Evolutionary conservation across 2,888 invertebrate genomes (phyloP).

Genomic region (Druceiella hillmani): DNA sequence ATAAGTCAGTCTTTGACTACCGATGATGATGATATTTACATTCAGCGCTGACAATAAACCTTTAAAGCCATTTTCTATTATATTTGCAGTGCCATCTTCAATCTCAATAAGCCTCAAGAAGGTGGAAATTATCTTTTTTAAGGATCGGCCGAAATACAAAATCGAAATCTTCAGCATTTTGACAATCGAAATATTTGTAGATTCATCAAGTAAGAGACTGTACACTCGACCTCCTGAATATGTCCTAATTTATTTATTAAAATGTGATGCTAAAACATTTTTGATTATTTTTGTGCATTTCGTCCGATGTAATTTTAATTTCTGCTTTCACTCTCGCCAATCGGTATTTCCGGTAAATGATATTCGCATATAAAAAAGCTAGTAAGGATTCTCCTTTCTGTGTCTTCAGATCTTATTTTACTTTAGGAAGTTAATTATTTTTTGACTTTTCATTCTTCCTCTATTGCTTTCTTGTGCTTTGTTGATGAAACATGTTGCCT

Average conservation of each 20-base stretch:
- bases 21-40: too few species aligned
- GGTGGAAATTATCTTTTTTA: slow-evolving; percentile 1
- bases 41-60: background rate
- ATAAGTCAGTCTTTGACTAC: too few species aligned
- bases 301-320: background rate
- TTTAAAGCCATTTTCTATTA: too few species aligned
- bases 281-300: background rate
- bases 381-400: background rate
- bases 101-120: background rate
- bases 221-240: background rate
- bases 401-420: background rate
- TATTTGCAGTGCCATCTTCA: background rate
- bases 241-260: background rate
- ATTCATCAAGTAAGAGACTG: background rate
- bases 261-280: background rate
- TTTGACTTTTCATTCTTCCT: too few species aligned
- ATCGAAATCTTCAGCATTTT: background rate
- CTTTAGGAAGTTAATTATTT: background rate
- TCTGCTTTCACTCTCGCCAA: background rate
- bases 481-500: background rate
- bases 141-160: background rate
- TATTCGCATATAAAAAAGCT: background rate
- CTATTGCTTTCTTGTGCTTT: background rate
- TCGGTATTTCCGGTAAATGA: background rate
- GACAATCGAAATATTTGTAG: background rate